phyloP scores from a whole-genome alignment of 2,113 vertebrate species.

The Pyxicephalus adspersus region DNA sequence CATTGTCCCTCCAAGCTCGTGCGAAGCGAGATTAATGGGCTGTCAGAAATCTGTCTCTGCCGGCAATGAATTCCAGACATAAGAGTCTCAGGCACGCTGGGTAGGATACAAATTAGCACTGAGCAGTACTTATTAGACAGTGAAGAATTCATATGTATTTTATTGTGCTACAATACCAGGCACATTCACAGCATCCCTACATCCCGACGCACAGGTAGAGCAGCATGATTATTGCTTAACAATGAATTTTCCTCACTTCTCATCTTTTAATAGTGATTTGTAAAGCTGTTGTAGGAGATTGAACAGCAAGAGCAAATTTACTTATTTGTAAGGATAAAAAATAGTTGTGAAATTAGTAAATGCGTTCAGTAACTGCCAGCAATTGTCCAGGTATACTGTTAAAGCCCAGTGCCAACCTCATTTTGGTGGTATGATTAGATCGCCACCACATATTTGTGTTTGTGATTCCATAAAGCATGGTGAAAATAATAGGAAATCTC shows the following conservation, averaged over 20 bases:
- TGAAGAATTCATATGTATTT: constrained; percentile 53
- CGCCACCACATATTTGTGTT: too few relatives aligned
- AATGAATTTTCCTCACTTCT: neutral
- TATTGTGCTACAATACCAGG: constrained; percentile 24
- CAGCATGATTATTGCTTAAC: neutral
- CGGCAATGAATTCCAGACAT: constrained; percentile 55
- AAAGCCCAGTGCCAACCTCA: too few relatives aligned
- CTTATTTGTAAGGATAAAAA: neutral
- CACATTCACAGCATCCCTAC: constrained; percentile 8
- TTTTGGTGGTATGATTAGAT: too few relatives aligned
- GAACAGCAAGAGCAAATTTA: neutral
- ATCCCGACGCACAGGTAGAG: neutral
- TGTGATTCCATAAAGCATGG: too few relatives aligned
- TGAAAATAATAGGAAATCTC: too few relatives aligned
- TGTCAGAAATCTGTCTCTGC: constrained; percentile 50
- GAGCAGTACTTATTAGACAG: constrained; percentile 53
- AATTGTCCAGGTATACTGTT: too few relatives aligned
- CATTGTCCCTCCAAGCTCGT: constrained; percentile 50
- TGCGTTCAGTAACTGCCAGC: too few relatives aligned
- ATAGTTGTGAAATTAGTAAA: neutral
- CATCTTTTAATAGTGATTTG: constrained; percentile 12
- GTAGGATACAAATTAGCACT: constrained; percentile 55
- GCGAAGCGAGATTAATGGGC: constrained; percentile 47
- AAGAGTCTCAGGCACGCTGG: constrained; percentile 45
- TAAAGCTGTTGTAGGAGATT: neutral